Evolutionary conservation across 1,140 invertebrate genomes (phyloP).

Genomic region (Melanaphis sacchari): DNA sequence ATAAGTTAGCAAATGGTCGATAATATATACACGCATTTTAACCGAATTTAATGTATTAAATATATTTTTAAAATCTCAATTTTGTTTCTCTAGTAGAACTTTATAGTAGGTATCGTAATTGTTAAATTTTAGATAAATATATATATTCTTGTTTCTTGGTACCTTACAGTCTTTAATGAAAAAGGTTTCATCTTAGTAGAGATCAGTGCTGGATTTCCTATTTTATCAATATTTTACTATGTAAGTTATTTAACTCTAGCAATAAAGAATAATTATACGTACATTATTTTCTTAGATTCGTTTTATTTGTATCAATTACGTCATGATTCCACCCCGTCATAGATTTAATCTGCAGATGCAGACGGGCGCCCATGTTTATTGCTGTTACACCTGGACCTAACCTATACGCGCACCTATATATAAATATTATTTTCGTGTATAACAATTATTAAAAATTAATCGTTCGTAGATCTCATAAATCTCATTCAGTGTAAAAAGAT

Average conservation of each 20-base stretch:
- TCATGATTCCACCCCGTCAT: background rate
- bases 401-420: background rate
- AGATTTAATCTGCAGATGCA: background rate
- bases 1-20: background rate
- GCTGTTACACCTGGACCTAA: background rate
- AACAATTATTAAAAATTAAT: constrained; percentile 26
- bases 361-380: background rate
- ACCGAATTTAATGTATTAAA: background rate
- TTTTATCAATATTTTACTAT: too few relatives aligned
- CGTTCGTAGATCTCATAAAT: background rate
- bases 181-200: too few relatives aligned
- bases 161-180: too few relatives aligned
- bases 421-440: background rate
- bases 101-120: too few relatives aligned
- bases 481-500: background rate
- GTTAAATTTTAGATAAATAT: too few relatives aligned
- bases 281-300: background rate
- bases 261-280: too few relatives aligned
- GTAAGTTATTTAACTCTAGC: too few relatives aligned
- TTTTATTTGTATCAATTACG: background rate
- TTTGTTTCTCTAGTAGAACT: background rate
- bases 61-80: too few relatives aligned
- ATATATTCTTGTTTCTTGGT: too few relatives aligned
- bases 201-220: too few relatives aligned
- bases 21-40: background rate